Evolutionary conservation across 2,113 vertebrate genomes (phyloP), one percentile per base, ranked within the genome.

Genomic region (Gobiocypris rarus): DNA sequence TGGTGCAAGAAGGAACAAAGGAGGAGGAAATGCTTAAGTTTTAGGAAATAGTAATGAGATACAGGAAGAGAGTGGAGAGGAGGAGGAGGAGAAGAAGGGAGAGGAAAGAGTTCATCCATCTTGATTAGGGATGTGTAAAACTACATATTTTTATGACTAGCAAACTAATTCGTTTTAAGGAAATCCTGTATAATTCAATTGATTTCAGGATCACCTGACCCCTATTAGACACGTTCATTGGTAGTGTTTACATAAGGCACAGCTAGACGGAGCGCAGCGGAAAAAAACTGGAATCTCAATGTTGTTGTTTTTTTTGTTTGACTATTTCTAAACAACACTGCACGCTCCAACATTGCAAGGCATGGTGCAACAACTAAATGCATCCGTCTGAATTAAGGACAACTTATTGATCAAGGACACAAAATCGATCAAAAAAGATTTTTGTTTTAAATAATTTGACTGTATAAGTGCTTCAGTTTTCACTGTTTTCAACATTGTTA

Each of bases 1-100:
- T 81, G 79, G 79, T 70, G 79, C 79, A 81, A 70, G 79, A 41
- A 70, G 28, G 63, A 70, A 67, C 26, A 26, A 54, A 69, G 22
- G 61, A 34, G 63, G 45, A 24, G 45, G 45, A 31, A 58, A 77
- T 58, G 52, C 75, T 58, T n/a, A 70, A 81, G 79, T 31, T 69
- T 48, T 54, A 28, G 43, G 11, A 54, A 77, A 54, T 65, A 26
- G 54, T 56, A 54, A 81, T 70, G 48, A 81, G 79, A 38, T 22
- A 52, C 45, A 41, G 79, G 63, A 81, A 80, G 59, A 70, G 79
- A 81, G 63, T 6, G 2, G 19, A 45, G 38, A 63, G 56, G 22
- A 24, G 31, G 22, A n/a, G 70, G 24, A 17, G 24, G 24, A 26
- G 70, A 10, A 48, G n/a, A 54, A 9, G 10, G 19, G 34, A 45